Percentiles rank a stretch among this genome's conserved stretches.
Conservation (phyloP, 2,888 invertebrate genomes). For the Anaspis maculata region DNA sequence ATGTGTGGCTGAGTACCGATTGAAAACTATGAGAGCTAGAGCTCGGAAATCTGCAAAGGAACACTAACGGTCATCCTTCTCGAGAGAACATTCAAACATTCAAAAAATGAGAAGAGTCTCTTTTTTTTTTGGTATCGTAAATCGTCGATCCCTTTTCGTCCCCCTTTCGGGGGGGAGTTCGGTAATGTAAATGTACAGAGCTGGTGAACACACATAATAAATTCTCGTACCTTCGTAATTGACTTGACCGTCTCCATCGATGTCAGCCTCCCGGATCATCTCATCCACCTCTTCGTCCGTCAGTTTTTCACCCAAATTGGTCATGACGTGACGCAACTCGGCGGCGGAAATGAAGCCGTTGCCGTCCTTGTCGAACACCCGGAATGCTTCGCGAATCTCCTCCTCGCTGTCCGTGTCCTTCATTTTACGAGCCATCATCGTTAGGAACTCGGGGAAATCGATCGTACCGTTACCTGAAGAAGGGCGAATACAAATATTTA, state of each 20-base stretch:
- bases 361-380: slow-evolving; percentile 99
- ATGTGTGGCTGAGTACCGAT: slow-evolving; percentile 49
- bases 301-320: slow-evolving; percentile 98
- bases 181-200: too few relatives aligned
- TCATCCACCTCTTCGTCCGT: slow-evolving; percentile 99
- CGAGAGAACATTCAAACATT: slow-evolving; percentile 9
- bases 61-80: slow-evolving; percentile 39
- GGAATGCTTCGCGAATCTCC: slow-evolving; percentile 97
- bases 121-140: too few relatives aligned
- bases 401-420: slow-evolving; percentile 99
- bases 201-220: too few relatives aligned
- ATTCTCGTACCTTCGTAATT: slow-evolving; percentile 76
- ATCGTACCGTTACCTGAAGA: slow-evolving; percentile 94
- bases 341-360: slow-evolving; percentile 98
- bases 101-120: too few relatives aligned
- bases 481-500: too few relatives aligned
- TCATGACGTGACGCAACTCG: slow-evolving; percentile 98
- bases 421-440: slow-evolving; percentile 99
- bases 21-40: slow-evolving; percentile 67
- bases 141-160: too few relatives aligned
- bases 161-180: too few relatives aligned
- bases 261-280: slow-evolving; percentile 98
- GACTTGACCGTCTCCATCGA: slow-evolving; percentile 98
- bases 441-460: slow-evolving; percentile 99
- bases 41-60: slow-evolving; percentile 70